phyloP scores from a whole-genome alignment of 2,888 invertebrate species.

The Gastrophysa polygoni region DNA sequence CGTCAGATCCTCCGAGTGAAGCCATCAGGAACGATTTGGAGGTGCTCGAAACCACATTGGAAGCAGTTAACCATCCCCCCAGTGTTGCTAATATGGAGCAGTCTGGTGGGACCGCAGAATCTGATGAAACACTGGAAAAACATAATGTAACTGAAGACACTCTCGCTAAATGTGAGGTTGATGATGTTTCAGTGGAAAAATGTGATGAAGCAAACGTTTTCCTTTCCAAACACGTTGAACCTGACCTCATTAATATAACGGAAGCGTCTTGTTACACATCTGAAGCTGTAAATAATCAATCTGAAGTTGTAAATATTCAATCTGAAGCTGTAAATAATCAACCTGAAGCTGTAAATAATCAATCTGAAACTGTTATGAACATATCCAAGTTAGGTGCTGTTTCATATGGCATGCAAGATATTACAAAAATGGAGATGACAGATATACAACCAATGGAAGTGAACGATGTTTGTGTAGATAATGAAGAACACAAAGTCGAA shows the following conservation, averaged over 20 bases:
- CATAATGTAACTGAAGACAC: constrained; percentile 17
- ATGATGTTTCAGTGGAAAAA: constrained; percentile 19
- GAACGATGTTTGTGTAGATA: neutral
- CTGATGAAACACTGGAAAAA: neutral
- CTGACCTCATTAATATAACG: neutral
- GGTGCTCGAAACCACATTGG: too few relatives aligned
- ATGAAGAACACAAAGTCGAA: neutral
- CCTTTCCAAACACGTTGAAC: neutral
- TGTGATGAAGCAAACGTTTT: neutral
- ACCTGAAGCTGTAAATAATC: neutral
- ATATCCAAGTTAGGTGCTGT: neutral
- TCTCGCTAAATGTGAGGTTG: too few relatives aligned
- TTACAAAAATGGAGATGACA: neutral
- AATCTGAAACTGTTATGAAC: neutral
- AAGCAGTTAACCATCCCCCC: too few relatives aligned
- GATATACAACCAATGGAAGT: neutral
- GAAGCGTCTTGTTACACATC: neutral
- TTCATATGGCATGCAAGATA: neutral
- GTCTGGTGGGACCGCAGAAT: too few relatives aligned
- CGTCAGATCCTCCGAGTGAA: too few relatives aligned
- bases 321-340: neutral
- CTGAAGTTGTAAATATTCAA: neutral
- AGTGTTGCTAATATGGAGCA: too few relatives aligned
- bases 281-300: neutral
- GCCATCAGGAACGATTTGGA: too few relatives aligned